These are phyloP conservation scores for Potamilus streckersoni DNA, from an alignment of 1,140 invertebrate genomes.

Conservation along the genomic window DNA sequence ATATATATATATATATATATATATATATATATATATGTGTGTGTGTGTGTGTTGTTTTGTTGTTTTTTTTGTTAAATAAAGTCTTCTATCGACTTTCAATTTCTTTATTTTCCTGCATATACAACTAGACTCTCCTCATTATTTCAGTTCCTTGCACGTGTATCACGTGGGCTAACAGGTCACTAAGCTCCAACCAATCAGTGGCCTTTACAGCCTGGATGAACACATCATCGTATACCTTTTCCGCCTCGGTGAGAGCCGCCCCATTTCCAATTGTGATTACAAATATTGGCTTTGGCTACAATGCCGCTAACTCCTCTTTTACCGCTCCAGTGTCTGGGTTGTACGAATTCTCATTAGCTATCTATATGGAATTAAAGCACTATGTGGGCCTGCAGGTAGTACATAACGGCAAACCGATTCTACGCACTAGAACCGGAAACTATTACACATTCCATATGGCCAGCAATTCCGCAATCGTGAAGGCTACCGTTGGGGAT, in stretches of 20 bases:
- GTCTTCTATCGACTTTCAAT: too few relatives aligned
- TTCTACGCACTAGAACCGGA: conserved; percentile 15
- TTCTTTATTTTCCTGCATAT: background rate
- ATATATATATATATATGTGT: too few relatives aligned
- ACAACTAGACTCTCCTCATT: background rate
- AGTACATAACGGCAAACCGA: conserved; percentile 10
- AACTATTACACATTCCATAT: conserved; percentile 15
- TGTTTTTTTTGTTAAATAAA: too few relatives aligned
- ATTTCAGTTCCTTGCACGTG: conserved; percentile 22
- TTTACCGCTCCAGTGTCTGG: conserved; percentile 22
- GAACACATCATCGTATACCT: background rate
- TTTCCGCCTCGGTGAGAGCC: conserved; percentile 4
- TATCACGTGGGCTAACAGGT: background rate
- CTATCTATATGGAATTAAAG: conserved; percentile 11
- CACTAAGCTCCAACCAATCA: background rate
- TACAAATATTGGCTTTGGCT: conserved; percentile 14
- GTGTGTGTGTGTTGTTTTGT: too few relatives aligned
- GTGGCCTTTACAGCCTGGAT: conserved; percentile 10
- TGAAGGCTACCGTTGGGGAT: conserved; percentile 20
- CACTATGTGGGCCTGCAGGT: conserved; percentile 17
- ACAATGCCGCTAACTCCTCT: conserved; percentile 4
- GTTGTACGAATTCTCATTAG: conserved; percentile 20
- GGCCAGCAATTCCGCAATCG: conserved; percentile 24
- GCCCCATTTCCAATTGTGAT: conserved; percentile 21
- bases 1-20: too few relatives aligned